phyloP scores from a whole-genome alignment of 2,113 vertebrate species.

The Marcusenius ussheri region DNA sequence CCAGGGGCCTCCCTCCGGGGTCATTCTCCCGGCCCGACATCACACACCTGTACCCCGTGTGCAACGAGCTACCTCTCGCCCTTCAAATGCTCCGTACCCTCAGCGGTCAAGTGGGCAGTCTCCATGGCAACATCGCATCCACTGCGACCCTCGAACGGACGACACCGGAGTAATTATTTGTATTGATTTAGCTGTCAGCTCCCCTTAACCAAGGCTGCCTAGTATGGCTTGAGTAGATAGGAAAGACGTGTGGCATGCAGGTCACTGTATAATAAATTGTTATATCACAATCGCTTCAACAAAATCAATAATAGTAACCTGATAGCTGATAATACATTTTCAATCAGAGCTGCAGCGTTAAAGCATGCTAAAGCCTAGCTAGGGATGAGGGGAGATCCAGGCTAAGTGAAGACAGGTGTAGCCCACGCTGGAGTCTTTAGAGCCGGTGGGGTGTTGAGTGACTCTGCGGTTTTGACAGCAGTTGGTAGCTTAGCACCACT shows the following conservation, averaged over 20 bases:
- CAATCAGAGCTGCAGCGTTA: neutral
- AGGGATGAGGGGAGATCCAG: neutral
- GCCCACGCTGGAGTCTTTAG: neutral
- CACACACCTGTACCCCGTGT: neutral
- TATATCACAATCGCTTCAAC: neutral
- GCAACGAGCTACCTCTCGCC: neutral
- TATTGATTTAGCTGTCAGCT: slow-evolving; percentile 8
- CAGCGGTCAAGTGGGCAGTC: neutral
- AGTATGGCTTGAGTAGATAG: neutral
- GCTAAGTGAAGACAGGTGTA: neutral
- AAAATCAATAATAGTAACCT: neutral
- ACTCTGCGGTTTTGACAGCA: neutral
- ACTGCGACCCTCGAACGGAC: neutral
- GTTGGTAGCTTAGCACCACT: neutral
- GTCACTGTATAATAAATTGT: neutral
- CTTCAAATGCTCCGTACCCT: neutral
- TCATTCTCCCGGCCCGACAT: neutral
- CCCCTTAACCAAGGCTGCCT: neutral
- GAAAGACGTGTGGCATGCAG: no score
- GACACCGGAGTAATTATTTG: neutral
- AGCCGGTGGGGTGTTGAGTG: neutral
- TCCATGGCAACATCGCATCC: neutral
- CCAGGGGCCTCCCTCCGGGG: neutral
- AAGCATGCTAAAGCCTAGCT: neutral
- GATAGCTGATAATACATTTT: neutral